Evolutionary conservation across 2,113 vertebrate species (phyloP).

Genomic region (Hippotragus niger): DNA sequence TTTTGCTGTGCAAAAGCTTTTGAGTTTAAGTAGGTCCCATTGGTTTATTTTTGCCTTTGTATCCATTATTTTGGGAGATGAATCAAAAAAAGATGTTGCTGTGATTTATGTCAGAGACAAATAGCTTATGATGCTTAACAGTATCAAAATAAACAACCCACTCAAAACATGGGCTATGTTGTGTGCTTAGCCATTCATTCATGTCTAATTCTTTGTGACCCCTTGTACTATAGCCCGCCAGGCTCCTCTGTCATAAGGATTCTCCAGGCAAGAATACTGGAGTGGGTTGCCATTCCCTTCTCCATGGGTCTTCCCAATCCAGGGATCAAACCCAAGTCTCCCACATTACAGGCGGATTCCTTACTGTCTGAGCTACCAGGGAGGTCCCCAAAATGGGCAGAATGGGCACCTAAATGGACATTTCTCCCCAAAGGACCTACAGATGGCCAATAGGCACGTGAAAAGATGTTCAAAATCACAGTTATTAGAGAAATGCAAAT

Average conservation of each 20-base stretch:
- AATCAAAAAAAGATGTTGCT: background rate
- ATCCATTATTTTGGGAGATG: background rate
- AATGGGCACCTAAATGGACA: background rate
- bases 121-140: background rate
- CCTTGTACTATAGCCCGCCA: background rate
- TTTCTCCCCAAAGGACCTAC: background rate
- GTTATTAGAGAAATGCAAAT: background rate
- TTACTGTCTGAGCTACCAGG: background rate
- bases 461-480: background rate
- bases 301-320: background rate
- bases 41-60: background rate
- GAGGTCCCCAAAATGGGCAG: background rate
- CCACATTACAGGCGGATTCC: fast-evolving
- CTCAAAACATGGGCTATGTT: background rate
- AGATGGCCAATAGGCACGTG: background rate
- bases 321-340: background rate
- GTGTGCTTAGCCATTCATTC: background rate
- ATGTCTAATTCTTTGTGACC: background rate
- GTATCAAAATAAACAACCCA: background rate
- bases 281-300: background rate
- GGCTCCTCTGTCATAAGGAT: background rate
- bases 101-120: background rate
- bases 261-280: background rate
- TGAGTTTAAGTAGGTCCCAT: background rate
- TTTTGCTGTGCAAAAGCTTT: background rate